phyloP scores from a whole-genome alignment of 2,888 invertebrate genomes.

The Matsumyia berberina region DNA sequence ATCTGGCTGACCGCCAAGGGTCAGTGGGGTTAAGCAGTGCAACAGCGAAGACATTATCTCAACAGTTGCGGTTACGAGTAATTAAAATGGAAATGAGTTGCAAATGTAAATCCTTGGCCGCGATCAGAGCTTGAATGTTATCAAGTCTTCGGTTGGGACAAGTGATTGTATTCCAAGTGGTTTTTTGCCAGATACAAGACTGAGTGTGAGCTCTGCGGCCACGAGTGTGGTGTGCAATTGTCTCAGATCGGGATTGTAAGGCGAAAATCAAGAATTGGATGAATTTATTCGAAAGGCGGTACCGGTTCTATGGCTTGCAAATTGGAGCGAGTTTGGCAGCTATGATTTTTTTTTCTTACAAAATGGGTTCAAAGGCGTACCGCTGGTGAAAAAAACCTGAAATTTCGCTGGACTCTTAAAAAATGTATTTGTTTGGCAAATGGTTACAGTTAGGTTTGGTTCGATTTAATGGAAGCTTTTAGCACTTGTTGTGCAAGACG shows the following conservation, averaged over 20 bases:
- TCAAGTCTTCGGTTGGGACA: conserved; percentile 62
- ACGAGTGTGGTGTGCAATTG: conserved; percentile 34
- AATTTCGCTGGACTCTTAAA: conserved; percentile 1
- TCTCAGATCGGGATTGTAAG: conserved; percentile 14
- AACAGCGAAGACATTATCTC: conserved; percentile 45
- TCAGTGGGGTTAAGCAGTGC: conserved; percentile 64
- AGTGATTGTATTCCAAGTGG: conserved; percentile 62
- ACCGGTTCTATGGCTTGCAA: conserved; percentile 70
- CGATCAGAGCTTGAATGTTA: conserved; percentile 72
- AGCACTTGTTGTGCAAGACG: conserved; percentile 44
- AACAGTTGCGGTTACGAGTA: conserved; percentile 51
- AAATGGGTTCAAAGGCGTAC: conserved; percentile 45
- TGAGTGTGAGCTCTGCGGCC: conserved; percentile 2
- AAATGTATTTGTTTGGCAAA: background rate
- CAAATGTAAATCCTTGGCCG: conserved; percentile 74
- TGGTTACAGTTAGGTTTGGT: conserved; percentile 12
- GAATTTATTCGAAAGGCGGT: conserved; percentile 72
- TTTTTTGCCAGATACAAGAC: conserved; percentile 33
- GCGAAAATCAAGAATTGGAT: conserved; percentile 60
- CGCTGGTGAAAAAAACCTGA: conserved; percentile 33
- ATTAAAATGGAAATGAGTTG: conserved; percentile 75
- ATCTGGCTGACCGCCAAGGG: conserved; percentile 52
- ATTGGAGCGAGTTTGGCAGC: conserved; percentile 20
- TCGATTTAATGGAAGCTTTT: conserved; percentile 29
- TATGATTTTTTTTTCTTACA: conserved; percentile 40